Evolutionary conservation across 1,140 invertebrate genomes (phyloP), one percentile per base, ranked within the genome.

Genomic region (Magallana ariakensis): DNA sequence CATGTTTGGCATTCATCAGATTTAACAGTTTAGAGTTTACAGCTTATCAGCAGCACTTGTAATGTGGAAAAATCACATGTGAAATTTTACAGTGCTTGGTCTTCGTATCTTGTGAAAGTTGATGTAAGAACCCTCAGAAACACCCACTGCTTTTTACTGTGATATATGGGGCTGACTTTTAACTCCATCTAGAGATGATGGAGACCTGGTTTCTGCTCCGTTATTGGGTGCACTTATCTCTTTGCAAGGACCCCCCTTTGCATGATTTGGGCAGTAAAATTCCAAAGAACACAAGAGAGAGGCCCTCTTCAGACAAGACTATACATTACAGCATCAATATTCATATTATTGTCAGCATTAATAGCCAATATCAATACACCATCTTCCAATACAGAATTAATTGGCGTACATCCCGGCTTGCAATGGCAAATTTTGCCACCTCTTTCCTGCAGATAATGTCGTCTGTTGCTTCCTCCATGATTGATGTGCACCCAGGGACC

Each of bases 351-450:
- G 82, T 57, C 82, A 84, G 82, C 55, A 57, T 33, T 60, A 57
- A 84, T 84, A 84, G 82, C 26, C 26, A 57, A 26, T 60, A 84
- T 84, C 82, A 60, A 57, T 84, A 60, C 54, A 60, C 82, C 55
- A 84, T 82, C 82, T 84, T 84, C 82, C 55, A 33, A 58, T 60
- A 26, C 55, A 46, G 82, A 88, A 86, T 88, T 88, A 88, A 88
- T 88, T 86, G 85, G 82, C 85, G 66, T 88, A 88, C 82, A 88
- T 88, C 82, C 75, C 56, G 87, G 80, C 56, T 55, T 60, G 57
- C 83, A 75, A 60, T 86, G 85, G 86, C 83, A 85, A 84, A 86
- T 86, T 75, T 88, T 88, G 62, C 86, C 87, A 88, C 87, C 87
- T 85, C 56, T 11, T 0, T 60, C 22, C n/a, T 33, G 56, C 56